These are phyloP conservation scores for Drosophila saltans DNA, from an alignment of 1,140 invertebrate species.

Conservation along the genomic window DNA sequence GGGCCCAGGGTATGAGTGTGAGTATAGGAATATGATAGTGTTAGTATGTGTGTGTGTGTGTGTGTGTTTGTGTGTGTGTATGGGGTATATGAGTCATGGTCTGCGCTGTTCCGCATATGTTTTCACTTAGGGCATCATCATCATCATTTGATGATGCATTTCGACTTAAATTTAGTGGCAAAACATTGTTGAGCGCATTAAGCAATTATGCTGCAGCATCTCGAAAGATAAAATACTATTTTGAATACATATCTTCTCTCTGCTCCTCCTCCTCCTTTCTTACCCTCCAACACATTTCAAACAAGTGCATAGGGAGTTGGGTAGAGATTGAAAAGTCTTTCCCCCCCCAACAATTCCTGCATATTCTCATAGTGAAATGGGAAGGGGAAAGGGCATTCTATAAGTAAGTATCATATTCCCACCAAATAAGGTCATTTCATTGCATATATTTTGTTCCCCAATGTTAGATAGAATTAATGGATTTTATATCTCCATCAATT, in stretches of 20 bases:
- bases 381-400: neutral
- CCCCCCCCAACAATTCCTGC: too few species aligned
- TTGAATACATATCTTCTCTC: neutral
- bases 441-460: neutral
- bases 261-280: too few species aligned
- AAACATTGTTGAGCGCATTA: slow-evolving; percentile 55
- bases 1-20: too few species aligned
- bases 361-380: too few species aligned
- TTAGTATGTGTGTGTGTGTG: neutral
- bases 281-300: neutral
- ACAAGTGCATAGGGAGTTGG: too few species aligned
- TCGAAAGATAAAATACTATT: slow-evolving; percentile 17
- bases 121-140: slow-evolving; percentile 64
- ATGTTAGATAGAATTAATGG: slow-evolving; percentile 5
- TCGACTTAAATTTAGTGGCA: slow-evolving; percentile 60
- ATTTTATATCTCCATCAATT: slow-evolving; percentile 13
- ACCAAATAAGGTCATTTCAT: slow-evolving; percentile 13
- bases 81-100: slow-evolving; percentile 24
- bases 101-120: slow-evolving; percentile 59
- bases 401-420: slow-evolving; percentile 9
- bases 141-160: slow-evolving; percentile 56
- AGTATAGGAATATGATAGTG: neutral
- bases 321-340: too few species aligned
- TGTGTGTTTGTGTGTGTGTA: neutral
- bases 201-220: slow-evolving; percentile 37